phyloP scores from a whole-genome alignment of 2,113 vertebrate species.

The Cettia cetti region DNA sequence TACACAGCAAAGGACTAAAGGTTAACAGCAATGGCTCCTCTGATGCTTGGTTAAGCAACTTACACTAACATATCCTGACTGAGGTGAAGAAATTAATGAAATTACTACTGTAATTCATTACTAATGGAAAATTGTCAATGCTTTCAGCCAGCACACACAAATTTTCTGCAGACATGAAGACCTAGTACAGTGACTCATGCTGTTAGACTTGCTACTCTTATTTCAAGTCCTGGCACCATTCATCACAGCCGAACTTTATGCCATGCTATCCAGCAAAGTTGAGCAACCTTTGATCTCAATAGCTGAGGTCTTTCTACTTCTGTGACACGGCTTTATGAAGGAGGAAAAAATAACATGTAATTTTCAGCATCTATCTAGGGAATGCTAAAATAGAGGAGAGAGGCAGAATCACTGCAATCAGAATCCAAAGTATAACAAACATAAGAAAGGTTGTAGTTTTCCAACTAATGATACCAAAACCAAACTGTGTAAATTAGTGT shows the following conservation, averaged over 20 bases:
- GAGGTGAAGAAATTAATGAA: constrained; percentile 79
- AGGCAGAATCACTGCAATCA: background rate
- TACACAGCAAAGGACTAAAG: constrained; percentile 68
- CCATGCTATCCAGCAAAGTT: constrained; percentile 1
- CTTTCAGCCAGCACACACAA: constrained; percentile 58
- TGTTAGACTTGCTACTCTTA: constrained; percentile 40
- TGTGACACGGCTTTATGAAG: background rate
- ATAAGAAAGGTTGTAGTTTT: background rate
- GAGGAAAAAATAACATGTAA: constrained; percentile 47
- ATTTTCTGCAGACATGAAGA: constrained; percentile 47
- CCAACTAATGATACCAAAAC: background rate
- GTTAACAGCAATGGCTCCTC: constrained; percentile 71
- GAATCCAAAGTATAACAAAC: background rate
- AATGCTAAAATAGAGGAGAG: constrained; percentile 5
- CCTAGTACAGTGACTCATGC: constrained; percentile 40
- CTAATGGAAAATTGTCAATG: constrained; percentile 71
- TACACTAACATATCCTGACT: constrained; percentile 69
- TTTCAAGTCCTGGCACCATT: constrained; percentile 35
- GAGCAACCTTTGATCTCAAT: constrained; percentile 46
- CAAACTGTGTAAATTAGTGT: background rate
- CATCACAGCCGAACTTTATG: background rate
- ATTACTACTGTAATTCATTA: constrained; percentile 76
- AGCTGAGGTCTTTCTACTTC: constrained; percentile 10
- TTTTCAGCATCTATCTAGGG: constrained; percentile 42
- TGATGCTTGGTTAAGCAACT: constrained; percentile 77